A percentile compares a stretch with the other conserved stretches of the same genome.
phyloP scores from a whole-genome alignment of 1,140 invertebrate genomes.

The Coptotermes formosanus region DNA sequence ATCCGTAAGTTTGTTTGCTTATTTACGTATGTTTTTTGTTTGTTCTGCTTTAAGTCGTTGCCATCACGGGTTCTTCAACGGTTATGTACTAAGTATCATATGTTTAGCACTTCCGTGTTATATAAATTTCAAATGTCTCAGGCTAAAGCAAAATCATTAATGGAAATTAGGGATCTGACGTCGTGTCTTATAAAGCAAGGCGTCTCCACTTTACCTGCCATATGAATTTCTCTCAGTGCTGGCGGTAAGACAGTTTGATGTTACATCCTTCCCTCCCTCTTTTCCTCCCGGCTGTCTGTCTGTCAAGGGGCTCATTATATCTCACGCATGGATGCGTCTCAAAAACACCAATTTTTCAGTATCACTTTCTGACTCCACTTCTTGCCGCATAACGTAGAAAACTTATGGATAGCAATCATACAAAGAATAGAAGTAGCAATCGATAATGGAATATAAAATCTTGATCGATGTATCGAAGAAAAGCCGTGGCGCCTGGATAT shows the following conservation, averaged over 20 bases:
- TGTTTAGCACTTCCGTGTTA: too few relatives aligned
- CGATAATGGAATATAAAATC: not conserved
- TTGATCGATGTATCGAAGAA: slow-evolving; percentile 4
- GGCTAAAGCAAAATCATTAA: not conserved
- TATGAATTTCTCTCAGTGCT: not conserved
- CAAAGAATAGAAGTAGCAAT: not conserved
- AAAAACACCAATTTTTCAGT: slow-evolving; percentile 14
- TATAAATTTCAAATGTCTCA: not conserved
- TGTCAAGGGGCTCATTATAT: not conserved
- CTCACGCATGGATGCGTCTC: not conserved
- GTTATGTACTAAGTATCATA: too few relatives aligned
- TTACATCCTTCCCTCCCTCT: not conserved
- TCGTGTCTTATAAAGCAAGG: not conserved
- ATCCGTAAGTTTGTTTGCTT: too few relatives aligned
- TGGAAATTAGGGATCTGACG: not conserved
- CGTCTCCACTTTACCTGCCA: not conserved
- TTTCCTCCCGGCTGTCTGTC: not conserved
- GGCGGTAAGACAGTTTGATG: not conserved
- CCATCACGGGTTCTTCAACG: too few relatives aligned
- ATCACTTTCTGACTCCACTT: not conserved
- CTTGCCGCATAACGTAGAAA: not conserved
- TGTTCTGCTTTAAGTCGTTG: too few relatives aligned
- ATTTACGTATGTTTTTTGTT: too few relatives aligned
- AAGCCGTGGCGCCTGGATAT: not conserved
- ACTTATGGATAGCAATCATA: not conserved